Conservation (phyloP, 2,113 vertebrate genomes). For the Syngnathus scovelli region DNA sequence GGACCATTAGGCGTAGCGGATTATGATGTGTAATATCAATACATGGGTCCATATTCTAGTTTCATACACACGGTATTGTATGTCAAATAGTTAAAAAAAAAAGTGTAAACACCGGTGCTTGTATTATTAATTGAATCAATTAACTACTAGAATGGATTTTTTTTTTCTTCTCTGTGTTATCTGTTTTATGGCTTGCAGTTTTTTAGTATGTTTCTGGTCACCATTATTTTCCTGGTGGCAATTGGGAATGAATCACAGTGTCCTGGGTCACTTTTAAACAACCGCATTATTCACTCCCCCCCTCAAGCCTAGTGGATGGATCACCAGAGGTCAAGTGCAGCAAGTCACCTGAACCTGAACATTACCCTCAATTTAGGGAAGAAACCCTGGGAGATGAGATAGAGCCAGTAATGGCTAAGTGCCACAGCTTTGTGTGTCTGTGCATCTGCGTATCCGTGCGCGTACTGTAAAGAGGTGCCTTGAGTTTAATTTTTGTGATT, state of each 20-base stretch:
- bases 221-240: conserved; percentile 10
- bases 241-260: conserved; percentile 22
- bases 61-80: too few species aligned
- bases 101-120: too few species aligned
- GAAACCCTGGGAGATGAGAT: background rate
- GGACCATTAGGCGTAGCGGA: too few species aligned
- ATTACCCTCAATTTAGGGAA: background rate
- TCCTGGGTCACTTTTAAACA: conserved; percentile 9
- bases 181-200: background rate
- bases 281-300: background rate
- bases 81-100: too few species aligned
- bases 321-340: conserved; percentile 52
- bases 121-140: background rate
- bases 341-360: conserved; percentile 42
- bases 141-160: background rate
- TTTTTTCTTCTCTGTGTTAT: background rate
- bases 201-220: conserved; percentile 7
- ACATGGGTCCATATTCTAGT: too few species aligned
- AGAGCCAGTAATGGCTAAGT: background rate
- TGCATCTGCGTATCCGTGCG: too few species aligned
- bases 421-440: background rate
- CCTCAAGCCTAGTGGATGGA: conserved; percentile 27
- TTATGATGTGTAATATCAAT: too few species aligned
- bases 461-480: too few species aligned
- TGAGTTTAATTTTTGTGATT: background rate